These are phyloP conservation scores for Empis livida DNA, from an alignment of 2,888 invertebrate species.

Conservation along the genomic window DNA sequence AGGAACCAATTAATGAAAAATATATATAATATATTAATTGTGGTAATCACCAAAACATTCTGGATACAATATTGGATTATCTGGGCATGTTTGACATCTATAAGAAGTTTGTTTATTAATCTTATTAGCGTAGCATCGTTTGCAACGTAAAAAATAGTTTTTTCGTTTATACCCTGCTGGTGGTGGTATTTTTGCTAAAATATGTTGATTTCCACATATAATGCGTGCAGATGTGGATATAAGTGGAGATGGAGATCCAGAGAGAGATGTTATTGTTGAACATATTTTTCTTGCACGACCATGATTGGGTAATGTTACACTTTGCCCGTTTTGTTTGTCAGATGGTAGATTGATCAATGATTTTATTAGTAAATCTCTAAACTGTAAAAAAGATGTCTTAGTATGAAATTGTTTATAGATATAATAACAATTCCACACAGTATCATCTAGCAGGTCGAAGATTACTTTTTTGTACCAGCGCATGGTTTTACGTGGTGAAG, in stretches of 20 bases:
- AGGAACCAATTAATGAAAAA: no score
- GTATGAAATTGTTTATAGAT: constrained; percentile 10
- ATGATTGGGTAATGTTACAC: no score
- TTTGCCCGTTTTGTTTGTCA: no score
- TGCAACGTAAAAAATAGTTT: constrained; percentile 4
- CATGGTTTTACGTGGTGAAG: neutral
- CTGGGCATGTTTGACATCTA: constrained; percentile 8
- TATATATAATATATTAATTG: no score
- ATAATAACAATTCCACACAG: constrained; percentile 9
- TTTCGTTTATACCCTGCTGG: constrained; percentile 6
- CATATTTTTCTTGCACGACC: no score
- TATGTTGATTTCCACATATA: no score
- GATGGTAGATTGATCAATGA: neutral
- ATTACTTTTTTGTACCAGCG: constrained; percentile 1
- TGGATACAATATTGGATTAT: constrained; percentile 6
- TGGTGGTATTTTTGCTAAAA: constrained; percentile 7
- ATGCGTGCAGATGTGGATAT: no score
- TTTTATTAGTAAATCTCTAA: neutral
- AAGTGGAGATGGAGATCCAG: no score
- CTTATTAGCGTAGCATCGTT: constrained; percentile 2
- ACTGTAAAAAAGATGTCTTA: constrained; percentile 2
- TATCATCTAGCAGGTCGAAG: neutral
- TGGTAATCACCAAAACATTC: constrained; percentile 9
- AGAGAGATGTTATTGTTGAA: constrained; percentile 3
- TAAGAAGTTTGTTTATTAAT: constrained; percentile 9